Evolutionary conservation across 2,888 invertebrate genomes (phyloP), one percentile per base, ranked within the genome.

Genomic region (Leptodirus hochenwartii): DNA sequence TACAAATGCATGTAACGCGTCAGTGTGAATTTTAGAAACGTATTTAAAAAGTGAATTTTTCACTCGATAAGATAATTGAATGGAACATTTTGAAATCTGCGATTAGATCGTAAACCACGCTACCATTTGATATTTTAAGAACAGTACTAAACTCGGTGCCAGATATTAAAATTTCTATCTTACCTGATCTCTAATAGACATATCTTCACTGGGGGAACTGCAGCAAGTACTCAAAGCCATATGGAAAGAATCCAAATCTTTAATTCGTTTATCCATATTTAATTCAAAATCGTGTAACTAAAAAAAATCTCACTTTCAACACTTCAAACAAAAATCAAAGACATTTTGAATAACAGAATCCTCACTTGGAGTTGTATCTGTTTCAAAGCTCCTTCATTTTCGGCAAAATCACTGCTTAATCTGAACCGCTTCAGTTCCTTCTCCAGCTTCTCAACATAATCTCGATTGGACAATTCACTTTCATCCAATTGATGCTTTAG

Each of bases 191-290:
- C 64, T 54, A 14, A 72, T 60, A 1, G 85, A 85, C 20, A 84
- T 72, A 49, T 85, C 85, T 56, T 85, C 85, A 37, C 79, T 80
- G 26, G 76, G 78, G 38, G 78, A 79, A 46, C 77, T 76, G 46
- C 75, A 62, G 41, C 72, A 64, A 25, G 71, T 60, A 25, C 69
- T 59, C 23, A 68, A 62, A 32, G 70, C 63, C 29, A 64, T 58
- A 50, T 80, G 77, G 5, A 73, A 49, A 1, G 69, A 63, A 56
- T 87, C 84, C 37, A 85, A 49, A 27, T 68, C 68, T 38, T 66
- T 69, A n/a, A 77, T 75, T 47, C 76, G 69, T 25, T 67, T 69
- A 29, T 74, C 73, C 2, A 87, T 46, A 25, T 64, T 64, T 29
- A 56, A 60, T 41, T 78, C 78, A 41, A 85, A 58, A 33, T 71